Evolutionary conservation across 2,888 invertebrate genomes (phyloP), one percentile per base, ranked within the genome.

Genomic region (Tenthredo livida): DNA sequence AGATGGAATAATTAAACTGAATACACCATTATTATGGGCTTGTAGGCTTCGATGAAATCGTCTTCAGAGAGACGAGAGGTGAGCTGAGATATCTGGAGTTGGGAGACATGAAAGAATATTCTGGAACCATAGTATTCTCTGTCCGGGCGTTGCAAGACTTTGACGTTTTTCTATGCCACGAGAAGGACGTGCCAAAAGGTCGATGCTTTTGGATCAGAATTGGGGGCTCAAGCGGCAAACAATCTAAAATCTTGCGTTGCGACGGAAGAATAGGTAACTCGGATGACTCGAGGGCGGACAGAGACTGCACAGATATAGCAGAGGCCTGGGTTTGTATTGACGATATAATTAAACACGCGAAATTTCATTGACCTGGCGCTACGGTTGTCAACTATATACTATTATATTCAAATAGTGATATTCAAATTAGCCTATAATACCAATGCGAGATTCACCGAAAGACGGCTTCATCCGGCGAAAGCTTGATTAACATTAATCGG

Each of bases 181-280:
- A 37, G 2, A 12, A 50, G 0, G 0, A 54, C 4, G 84, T 85
- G 37, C 0, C 4, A 0, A 4, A 1, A 0, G 61, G 88, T 73
- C 89, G 88, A 25, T 93, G 93, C 82, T 93, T 91, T 75, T 92
- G 90, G 90, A 88, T 93, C 12, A 87, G 91, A 43, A 86, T 93
- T 12, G 89, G 90, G 10, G 91, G 89, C 12, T 90, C 89, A 89
- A 1, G 0, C 0, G 90, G 91, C 61, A 88, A 1, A 0, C 10
- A 2, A 3, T 90, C 90, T 5, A 88, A 80, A 2, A 87, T 93
- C 43, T 86, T 92, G 84, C 91, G 88, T 86, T 93, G 92, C 43
- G 15, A 1, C 54, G 2, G 17, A 10, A 2, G 17, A 75, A 5
- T 6, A 17, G 12, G 15, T 15, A 29, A 25, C 1, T 10, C 67